A percentile compares a stretch with the other conserved stretches of the same genome.
Conservation (phyloP, 2,113 vertebrate species). For the Rhizomys pruinosus region DNA sequence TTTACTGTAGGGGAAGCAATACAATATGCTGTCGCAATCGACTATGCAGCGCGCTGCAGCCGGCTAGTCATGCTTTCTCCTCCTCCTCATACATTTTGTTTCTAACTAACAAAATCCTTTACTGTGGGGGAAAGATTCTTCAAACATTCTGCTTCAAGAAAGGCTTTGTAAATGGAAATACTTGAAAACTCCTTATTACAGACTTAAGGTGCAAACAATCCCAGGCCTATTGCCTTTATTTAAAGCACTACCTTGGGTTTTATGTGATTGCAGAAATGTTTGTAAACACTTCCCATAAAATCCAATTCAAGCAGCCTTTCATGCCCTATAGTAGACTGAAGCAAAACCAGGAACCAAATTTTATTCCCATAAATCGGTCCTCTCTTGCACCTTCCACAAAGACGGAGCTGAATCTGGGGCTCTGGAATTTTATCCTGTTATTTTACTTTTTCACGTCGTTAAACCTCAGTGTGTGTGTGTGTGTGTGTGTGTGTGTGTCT, state of each 20-base stretch:
- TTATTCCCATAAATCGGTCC: neutral
- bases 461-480: neutral
- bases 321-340: neutral
- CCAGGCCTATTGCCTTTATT: conserved; percentile 32
- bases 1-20: too few relatives aligned
- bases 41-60: too few relatives aligned
- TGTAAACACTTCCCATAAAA: conserved; percentile 49
- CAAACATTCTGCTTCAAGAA: conserved; percentile 28
- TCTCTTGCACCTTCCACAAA: conserved; percentile 24
- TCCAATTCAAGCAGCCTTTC: conserved; percentile 54
- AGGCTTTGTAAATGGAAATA: conserved; percentile 46
- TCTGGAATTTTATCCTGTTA: neutral
- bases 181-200: conserved; percentile 43
- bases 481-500: neutral
- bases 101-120: too few relatives aligned
- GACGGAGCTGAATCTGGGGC: neutral
- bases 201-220: conserved; percentile 58
- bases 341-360: neutral
- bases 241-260: conserved; percentile 16
- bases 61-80: too few relatives aligned
- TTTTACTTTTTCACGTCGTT: neutral
- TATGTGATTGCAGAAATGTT: conserved; percentile 39
- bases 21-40: too few relatives aligned
- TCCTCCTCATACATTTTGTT: too few relatives aligned
- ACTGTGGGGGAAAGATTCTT: too few relatives aligned